These are phyloP conservation scores for Macrocentrus cingulum DNA, from an alignment of 1,140 invertebrate species.

Conservation along the genomic window DNA sequence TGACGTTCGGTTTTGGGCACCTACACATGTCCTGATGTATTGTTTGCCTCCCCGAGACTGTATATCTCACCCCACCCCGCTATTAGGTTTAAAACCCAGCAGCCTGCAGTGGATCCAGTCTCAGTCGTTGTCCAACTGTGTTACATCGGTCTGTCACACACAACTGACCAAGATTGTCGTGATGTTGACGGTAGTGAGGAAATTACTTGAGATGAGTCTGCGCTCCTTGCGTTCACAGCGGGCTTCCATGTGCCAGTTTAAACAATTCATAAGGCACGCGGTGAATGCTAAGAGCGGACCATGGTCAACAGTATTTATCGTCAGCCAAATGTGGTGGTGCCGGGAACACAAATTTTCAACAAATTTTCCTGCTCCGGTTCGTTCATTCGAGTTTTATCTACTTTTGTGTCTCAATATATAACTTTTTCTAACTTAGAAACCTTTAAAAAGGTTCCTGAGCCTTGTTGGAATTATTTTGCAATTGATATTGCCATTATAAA, in stretches of 20 bases:
- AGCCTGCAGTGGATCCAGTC: too few relatives aligned
- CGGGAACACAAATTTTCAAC: not conserved
- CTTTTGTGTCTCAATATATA: too few relatives aligned
- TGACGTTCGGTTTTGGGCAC: slow-evolving; percentile 36
- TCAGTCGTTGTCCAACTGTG: too few relatives aligned
- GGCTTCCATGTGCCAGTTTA: slow-evolving; percentile 78
- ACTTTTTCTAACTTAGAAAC: too few relatives aligned
- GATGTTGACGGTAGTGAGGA: slow-evolving; percentile 16
- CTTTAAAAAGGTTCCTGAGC: too few relatives aligned
- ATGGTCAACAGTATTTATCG: slow-evolving; percentile 54
- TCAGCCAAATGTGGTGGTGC: not conserved
- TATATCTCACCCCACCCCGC: not conserved
- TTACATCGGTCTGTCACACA: too few relatives aligned
- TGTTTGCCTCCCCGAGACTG: slow-evolving; percentile 22
- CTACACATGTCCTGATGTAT: slow-evolving; percentile 35
- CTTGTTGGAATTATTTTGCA: too few relatives aligned
- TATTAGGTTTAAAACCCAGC: slow-evolving; percentile 18
- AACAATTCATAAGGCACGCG: slow-evolving; percentile 89
- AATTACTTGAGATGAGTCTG: slow-evolving; percentile 47
- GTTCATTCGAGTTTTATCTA: too few relatives aligned
- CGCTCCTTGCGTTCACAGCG: slow-evolving; percentile 87
- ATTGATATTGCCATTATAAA: too few relatives aligned
- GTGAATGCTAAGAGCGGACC: slow-evolving; percentile 94
- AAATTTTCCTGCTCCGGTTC: too few relatives aligned
- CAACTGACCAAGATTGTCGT: too few relatives aligned